These are phyloP conservation scores for Nowickia ferox DNA, from an alignment of 2,888 invertebrate species.

Conservation along the genomic window DNA sequence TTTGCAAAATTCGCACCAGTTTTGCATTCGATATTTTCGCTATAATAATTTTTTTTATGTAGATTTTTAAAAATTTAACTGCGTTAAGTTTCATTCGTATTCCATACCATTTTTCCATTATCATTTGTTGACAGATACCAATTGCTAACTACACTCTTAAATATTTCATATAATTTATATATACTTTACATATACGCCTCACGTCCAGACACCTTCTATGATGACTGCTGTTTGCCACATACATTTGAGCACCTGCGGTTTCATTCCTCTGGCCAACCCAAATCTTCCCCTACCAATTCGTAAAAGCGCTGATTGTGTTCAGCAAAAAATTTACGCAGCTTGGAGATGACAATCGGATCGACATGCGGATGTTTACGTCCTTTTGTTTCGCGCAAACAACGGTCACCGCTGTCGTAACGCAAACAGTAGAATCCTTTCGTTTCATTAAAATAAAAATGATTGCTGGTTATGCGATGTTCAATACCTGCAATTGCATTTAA, in stretches of 20 bases:
- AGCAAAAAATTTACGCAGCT: slow-evolving; percentile 92
- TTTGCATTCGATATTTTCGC: slow-evolving; percentile 18
- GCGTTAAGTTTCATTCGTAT: slow-evolving; percentile 14
- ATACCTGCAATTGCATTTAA: slow-evolving; percentile 77
- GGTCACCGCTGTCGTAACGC: slow-evolving; percentile 91
- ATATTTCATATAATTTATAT: slow-evolving; percentile 32
- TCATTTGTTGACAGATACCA: slow-evolving; percentile 50
- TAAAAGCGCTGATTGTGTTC: slow-evolving; percentile 97
- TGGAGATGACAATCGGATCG: slow-evolving; percentile 90
- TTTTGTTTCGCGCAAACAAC: slow-evolving; percentile 93
- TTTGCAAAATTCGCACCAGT: neutral
- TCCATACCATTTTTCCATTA: slow-evolving; percentile 35
- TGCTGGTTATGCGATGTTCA: slow-evolving; percentile 87
- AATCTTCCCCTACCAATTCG: slow-evolving; percentile 94
- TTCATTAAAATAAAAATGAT: slow-evolving; percentile 98
- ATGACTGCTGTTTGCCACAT: neutral
- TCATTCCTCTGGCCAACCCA: slow-evolving; percentile 96
- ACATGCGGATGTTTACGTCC: slow-evolving; percentile 93
- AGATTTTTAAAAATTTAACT: slow-evolving; percentile 30
- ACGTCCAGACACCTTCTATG: neutral
- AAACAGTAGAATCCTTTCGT: slow-evolving; percentile 98
- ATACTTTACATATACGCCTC: slow-evolving; percentile 31
- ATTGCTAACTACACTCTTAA: slow-evolving; percentile 63
- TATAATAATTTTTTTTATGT: neutral
- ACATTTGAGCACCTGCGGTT: neutral